Evolutionary conservation across 2,797 vertebrate species (phyloP), one percentile per base, ranked within the genome.

Genomic region (Avahi laniger): DNA sequence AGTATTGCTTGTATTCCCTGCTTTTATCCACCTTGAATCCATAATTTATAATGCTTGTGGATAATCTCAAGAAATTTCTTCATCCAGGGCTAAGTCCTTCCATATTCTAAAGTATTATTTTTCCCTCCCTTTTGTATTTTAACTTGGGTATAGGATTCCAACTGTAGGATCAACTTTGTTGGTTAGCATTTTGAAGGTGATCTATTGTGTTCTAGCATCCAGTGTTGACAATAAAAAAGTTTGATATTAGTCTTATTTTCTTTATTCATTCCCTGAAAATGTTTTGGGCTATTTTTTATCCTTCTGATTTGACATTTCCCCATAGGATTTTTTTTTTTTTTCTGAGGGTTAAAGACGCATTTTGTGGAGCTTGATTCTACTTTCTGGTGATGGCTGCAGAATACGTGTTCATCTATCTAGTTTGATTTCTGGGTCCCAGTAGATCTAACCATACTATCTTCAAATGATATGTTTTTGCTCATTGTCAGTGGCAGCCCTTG

Each of bases 241-340:
- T 35, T 46, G 7, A 61, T 48, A 4, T 0, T n/a, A 85, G 33
- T 43, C 48, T 81, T 10, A 88, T 84, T 88, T 89, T 91, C 7
- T 41, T 85, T 61, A 35, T n/a, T 84, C 67, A 84, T 70, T 88
- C 30, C 84, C 78, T 93, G 15, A 94, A 95, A 94, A 79, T 30
- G 13, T 87, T 78, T n/a, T 59, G 4, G 9, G 4, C 6, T 54
- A 43, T 89, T 22, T 85, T 93, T 76, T 76, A 63, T 72, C 1
- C 28, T 67, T 92, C 35, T 50, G 26, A 52, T 59, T 80, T 91
- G n/a, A 84, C 78, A 95, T 76, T 76, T 84, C 33, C 54, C 11
- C 24, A 52, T n/a, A 38, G 7, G 59, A 57, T 65, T 63, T 84
- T 2, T 43, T 81, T n/a, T n/a, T 84, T 83, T 18, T 13, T 13